Base-by-base conservation (phyloP, 2,888 invertebrate species). In the Galerucella nymphaeae region DNA sequence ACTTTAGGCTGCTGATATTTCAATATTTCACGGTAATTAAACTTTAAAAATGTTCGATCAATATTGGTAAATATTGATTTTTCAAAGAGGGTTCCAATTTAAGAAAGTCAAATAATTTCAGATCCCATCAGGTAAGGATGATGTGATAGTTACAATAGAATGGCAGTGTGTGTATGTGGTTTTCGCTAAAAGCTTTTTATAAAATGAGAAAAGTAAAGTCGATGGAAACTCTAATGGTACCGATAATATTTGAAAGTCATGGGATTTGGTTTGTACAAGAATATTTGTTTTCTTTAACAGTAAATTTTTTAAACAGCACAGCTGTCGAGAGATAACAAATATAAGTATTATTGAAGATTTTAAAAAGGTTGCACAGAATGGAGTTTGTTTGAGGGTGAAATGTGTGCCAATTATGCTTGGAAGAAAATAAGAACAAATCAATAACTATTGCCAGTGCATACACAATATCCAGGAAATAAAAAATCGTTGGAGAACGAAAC, bases 1-100 rank as follows among this genome's bases (percentile, higher is more conserved):
- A 71, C 66, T 67, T 73, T 77, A 76, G 73, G 72, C 77, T 72
- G 78, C 75, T 76, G 77, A 80, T 80, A 80, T 81, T 80, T 79
- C 79, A 80, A 80, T 81, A 81, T 81, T 80, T 81, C 78, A 79
- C 80, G 81, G 79, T 80, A 80, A 80, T 82, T 82, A 80, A 80
- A 79, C 80, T 78, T 79, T 76, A 70, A 79, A 78, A 79, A 73
- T 78, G 76, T 80, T 79, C 78, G 79, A 78, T 77, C 73, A 76
- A 76, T 76, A 78, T 78, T 76, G 76, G 77, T 78, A 82, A 82
- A 82, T 80, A 82, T 82, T 82, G 81, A 79, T 78, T 76, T 72
- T 79, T 69, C 64, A 67, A 78, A 78, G 79, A 79, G 76, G 71
- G 78, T 77, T 18, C 53, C n/a, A 53, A 79, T 79, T 77, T 78